phyloP scores from a whole-genome alignment of 2,797 vertebrate genomes.

The Falco peregrinus region DNA sequence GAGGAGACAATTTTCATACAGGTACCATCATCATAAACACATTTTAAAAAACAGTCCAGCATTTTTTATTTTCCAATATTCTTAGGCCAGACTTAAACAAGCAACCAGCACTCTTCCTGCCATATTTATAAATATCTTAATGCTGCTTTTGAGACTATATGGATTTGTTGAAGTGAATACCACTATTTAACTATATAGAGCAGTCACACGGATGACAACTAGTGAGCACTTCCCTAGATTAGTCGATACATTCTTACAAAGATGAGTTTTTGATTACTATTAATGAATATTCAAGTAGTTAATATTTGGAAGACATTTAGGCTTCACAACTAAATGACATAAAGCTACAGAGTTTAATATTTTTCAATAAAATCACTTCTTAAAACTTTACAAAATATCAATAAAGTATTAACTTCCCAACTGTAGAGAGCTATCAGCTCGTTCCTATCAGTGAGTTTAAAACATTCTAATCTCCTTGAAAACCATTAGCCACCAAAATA shows the following conservation, averaged over 20 bases:
- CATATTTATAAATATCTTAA: background rate
- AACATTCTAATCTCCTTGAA: constrained; percentile 1
- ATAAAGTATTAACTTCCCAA: background rate
- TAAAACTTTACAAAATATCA: background rate
- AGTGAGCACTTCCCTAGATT: background rate
- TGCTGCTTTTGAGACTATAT: background rate
- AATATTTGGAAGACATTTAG: background rate
- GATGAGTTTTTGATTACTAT: background rate
- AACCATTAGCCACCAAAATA: constrained; percentile 42
- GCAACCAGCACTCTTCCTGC: background rate
- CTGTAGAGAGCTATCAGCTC: background rate
- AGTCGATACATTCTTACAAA: background rate
- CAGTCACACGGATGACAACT: background rate
- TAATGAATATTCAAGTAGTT: background rate
- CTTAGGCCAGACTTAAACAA: background rate
- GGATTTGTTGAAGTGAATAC: background rate
- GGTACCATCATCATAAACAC: background rate
- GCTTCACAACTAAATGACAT: background rate
- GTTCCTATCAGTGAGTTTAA: constrained; percentile 2
- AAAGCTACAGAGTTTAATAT: background rate
- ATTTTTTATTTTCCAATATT: background rate
- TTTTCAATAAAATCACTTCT: background rate
- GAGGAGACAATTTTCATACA: background rate
- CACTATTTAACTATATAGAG: background rate
- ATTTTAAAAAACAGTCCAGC: background rate